These are phyloP conservation scores for Parasteatoda tepidariorum DNA, from an alignment of 1,140 invertebrate genomes.

Conservation along the genomic window DNA sequence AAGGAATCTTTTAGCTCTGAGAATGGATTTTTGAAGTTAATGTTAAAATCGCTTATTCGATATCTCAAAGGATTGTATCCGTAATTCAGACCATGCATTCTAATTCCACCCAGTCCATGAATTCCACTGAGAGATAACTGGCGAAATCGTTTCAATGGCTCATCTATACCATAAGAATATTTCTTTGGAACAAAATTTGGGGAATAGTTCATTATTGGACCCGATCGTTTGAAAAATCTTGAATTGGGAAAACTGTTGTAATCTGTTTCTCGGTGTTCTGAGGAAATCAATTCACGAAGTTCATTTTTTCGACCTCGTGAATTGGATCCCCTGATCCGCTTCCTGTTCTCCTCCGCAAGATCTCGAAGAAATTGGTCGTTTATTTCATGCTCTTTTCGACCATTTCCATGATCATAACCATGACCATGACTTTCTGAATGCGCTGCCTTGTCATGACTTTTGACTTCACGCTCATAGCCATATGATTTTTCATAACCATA, in stretches of 20 bases:
- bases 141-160: not conserved
- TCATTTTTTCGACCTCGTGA: not conserved
- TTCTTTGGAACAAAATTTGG: slow-evolving; percentile 25
- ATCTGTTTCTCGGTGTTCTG: slow-evolving; percentile 17
- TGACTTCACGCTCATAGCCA: slow-evolving; percentile 40
- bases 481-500: slow-evolving; percentile 47
- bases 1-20: not conserved
- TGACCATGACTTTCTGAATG: not conserved
- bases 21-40: not conserved
- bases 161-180: slow-evolving; percentile 14
- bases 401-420: slow-evolving; percentile 12
- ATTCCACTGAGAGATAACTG: not conserved
- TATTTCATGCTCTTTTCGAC: not conserved
- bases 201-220: slow-evolving; percentile 6
- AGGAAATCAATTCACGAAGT: not conserved
- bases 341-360: slow-evolving; percentile 18
- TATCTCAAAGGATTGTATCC: slow-evolving; percentile 32
- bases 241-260: not conserved
- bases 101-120: slow-evolving; percentile 29
- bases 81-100: slow-evolving; percentile 5
- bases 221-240: slow-evolving; percentile 4
- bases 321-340: not conserved
- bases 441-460: slow-evolving; percentile 20
- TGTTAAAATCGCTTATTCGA: not conserved
- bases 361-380: slow-evolving; percentile 10